Percentiles rank a stretch among this genome's conserved stretches.
Evolutionary conservation across 1,140 invertebrate species (phyloP).

Genomic region (Halictus rubicundus): DNA sequence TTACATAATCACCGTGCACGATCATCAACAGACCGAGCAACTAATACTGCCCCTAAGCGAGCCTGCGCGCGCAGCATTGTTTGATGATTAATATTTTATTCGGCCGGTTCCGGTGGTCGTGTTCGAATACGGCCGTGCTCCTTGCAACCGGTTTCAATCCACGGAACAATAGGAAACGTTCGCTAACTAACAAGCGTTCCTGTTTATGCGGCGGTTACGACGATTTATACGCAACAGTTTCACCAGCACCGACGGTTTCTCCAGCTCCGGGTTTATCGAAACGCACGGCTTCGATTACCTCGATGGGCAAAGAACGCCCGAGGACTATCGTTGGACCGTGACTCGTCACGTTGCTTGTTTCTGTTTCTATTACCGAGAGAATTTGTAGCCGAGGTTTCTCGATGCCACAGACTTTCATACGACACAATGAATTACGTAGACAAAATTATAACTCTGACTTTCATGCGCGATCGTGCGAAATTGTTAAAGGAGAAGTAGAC

Average conservation of each 20-base stretch:
- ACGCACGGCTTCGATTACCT: conserved; percentile 37
- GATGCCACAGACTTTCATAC: too few relatives aligned
- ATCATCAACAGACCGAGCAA: not conserved
- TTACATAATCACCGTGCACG: too few relatives aligned
- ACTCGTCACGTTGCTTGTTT: conserved; percentile 5
- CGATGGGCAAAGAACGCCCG: conserved; percentile 18
- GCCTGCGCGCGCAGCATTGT: conserved; percentile 12
- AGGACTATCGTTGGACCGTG: conserved; percentile 16
- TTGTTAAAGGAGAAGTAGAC: too few relatives aligned
- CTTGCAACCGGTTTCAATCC: not conserved
- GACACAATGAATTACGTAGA: too few relatives aligned
- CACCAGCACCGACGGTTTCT: not conserved
- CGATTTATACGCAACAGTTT: conserved; percentile 32
- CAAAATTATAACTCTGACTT: too few relatives aligned
- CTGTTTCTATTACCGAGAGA: conserved; percentile 20
- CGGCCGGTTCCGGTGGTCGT: not conserved
- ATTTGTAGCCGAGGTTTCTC: conserved; percentile 2
- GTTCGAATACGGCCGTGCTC: conserved; percentile 10
- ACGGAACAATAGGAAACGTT: not conserved
- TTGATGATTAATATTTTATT: conserved; percentile 46
- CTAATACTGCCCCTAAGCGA: not conserved
- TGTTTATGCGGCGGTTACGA: conserved; percentile 42
- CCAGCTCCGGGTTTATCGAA: conserved; percentile 25
- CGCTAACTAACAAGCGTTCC: conserved; percentile 30
- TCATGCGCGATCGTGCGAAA: too few relatives aligned